phyloP scores from a whole-genome alignment of 2,888 invertebrate species.

The Tinea trinotella region DNA sequence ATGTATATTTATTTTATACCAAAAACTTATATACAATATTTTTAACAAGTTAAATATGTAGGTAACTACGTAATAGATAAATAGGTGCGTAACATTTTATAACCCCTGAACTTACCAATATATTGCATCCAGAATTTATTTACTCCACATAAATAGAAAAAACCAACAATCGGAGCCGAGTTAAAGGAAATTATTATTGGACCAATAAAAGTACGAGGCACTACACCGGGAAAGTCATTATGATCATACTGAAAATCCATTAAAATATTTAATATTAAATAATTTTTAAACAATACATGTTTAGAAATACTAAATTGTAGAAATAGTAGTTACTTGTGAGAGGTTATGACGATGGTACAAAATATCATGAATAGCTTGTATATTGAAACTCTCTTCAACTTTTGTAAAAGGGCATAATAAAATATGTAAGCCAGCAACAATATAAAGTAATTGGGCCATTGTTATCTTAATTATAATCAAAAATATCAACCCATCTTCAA shows the following conservation, averaged over 20 bases:
- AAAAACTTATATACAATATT: too few species aligned
- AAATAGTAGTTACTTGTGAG: conserved; percentile 79
- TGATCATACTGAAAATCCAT: conserved; percentile 97
- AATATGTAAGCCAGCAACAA: conserved; percentile 84
- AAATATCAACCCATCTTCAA: conserved; percentile 40
- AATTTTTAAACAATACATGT: too few species aligned
- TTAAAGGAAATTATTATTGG: conserved; percentile 85
- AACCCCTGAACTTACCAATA: conserved; percentile 76
- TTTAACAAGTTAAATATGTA: too few species aligned
- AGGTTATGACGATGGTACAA: conserved; percentile 90
- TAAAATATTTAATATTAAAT: conserved; percentile 28
- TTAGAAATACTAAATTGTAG: too few species aligned
- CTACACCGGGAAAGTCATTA: conserved; percentile 96
- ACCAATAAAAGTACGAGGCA: conserved; percentile 96
- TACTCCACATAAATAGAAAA: conserved; percentile 77
- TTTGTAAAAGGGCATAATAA: conserved; percentile 95
- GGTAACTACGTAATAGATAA: too few species aligned
- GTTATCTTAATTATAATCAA: not conserved
- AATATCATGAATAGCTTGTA: conserved; percentile 98
- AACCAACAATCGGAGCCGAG: conserved; percentile 81
- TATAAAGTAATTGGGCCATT: conserved; percentile 82
- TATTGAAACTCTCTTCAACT: conserved; percentile 99
- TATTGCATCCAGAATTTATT: conserved; percentile 93
- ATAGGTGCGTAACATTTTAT: too few species aligned
- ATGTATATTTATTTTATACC: too few species aligned